phyloP scores from a whole-genome alignment of 2,113 vertebrate genomes.

The Hepsetus odoe region DNA sequence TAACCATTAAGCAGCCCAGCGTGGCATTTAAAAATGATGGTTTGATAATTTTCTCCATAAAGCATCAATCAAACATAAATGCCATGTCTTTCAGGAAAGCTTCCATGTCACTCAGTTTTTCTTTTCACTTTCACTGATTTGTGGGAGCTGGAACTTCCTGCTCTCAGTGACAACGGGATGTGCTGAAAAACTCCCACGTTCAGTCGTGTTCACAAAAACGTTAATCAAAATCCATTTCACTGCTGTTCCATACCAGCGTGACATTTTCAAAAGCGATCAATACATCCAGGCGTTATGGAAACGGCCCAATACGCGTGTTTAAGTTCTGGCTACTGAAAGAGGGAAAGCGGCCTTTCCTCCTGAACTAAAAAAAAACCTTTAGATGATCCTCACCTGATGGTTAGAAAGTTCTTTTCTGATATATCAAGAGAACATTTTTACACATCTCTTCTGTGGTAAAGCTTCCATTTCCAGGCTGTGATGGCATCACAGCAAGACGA shows the following conservation, averaged over 20 bases:
- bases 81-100: constrained; percentile 25
- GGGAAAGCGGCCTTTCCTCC: too few relatives aligned
- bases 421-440: too few relatives aligned
- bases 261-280: constrained; percentile 19
- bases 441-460: too few relatives aligned
- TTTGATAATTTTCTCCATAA: constrained; percentile 45
- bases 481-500: too few relatives aligned
- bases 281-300: neutral
- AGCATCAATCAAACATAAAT: constrained; percentile 51
- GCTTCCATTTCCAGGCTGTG: too few relatives aligned
- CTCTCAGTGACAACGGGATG: neutral
- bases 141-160: constrained; percentile 4
- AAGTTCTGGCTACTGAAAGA: too few relatives aligned
- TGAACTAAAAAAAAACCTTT: too few relatives aligned
- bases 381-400: too few relatives aligned
- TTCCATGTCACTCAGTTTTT: constrained; percentile 27
- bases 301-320: neutral
- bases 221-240: constrained; percentile 38
- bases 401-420: too few relatives aligned
- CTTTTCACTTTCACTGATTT: constrained; percentile 25
- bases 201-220: constrained; percentile 34
- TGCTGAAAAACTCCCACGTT: constrained; percentile 14
- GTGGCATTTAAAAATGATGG: constrained; percentile 49
- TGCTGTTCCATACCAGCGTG: neutral
- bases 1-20: constrained; percentile 42